A percentile compares a stretch with the other conserved stretches of the same genome.
phyloP scores from a whole-genome alignment of 2,113 vertebrate species.

The Turnix velox region DNA sequence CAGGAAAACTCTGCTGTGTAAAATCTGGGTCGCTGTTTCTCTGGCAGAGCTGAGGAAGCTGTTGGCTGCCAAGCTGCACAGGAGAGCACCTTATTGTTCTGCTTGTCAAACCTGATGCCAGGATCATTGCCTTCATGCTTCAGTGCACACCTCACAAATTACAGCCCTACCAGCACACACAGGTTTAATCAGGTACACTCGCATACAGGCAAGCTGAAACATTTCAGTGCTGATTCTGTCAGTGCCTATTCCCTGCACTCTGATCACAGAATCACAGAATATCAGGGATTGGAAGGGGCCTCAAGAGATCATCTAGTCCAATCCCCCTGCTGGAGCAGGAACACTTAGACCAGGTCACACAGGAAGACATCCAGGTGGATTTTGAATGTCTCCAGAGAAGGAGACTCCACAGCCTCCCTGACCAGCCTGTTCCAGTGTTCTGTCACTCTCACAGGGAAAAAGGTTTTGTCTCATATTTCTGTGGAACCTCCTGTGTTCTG shows the following conservation, averaged over 20 bases:
- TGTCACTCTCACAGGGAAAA: too few relatives aligned
- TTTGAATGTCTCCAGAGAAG: too few relatives aligned
- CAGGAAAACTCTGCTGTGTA: background rate
- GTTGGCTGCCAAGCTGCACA: background rate
- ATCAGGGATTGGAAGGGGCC: too few relatives aligned
- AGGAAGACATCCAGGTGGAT: too few relatives aligned
- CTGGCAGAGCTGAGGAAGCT: background rate
- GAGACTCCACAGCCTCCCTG: too few relatives aligned
- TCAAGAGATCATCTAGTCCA: too few relatives aligned
- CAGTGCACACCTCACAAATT: constrained; percentile 38
- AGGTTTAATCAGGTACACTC: background rate
- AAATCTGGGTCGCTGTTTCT: background rate
- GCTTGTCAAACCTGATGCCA: background rate
- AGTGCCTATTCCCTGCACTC: background rate
- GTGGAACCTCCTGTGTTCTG: too few relatives aligned
- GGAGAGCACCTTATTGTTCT: background rate
- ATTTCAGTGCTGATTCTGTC: background rate
- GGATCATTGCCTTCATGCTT: background rate
- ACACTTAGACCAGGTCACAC: too few relatives aligned
- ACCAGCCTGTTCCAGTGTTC: too few relatives aligned
- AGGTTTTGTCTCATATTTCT: too few relatives aligned
- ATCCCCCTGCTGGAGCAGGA: too few relatives aligned
- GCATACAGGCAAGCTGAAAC: background rate
- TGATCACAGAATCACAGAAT: too few relatives aligned
- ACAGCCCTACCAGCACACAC: background rate